phyloP scores from a whole-genome alignment of 2,113 vertebrate genomes.

The Tragelaphus strepsiceros region DNA sequence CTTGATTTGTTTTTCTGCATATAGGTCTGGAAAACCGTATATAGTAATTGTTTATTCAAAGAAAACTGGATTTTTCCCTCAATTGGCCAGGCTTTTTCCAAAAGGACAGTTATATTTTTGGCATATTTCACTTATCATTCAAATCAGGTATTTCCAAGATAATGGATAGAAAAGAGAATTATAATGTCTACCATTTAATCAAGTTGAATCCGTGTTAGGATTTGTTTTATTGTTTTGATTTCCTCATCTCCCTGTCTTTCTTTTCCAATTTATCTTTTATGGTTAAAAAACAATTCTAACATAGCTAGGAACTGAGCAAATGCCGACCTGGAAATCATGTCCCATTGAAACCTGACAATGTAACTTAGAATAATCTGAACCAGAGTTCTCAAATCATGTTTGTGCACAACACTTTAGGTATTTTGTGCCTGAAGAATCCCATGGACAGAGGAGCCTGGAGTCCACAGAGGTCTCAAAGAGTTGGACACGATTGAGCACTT shows the following conservation, averaged over 20 bases:
- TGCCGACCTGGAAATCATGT: background rate
- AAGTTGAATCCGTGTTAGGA: background rate
- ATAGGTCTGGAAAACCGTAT: background rate
- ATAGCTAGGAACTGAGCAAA: background rate
- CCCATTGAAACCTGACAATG: background rate
- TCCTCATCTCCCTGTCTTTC: background rate
- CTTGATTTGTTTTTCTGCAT: background rate
- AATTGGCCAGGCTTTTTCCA: background rate
- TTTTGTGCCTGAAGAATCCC: background rate
- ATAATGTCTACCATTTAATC: background rate
- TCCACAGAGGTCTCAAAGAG: background rate
- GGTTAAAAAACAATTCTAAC: background rate
- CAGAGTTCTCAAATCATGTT: background rate
- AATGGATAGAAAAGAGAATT: background rate
- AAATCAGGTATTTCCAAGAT: background rate
- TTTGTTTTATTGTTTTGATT: background rate
- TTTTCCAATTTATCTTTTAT: background rate
- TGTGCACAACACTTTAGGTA: background rate
- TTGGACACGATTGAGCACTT: background rate
- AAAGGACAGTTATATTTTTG: background rate
- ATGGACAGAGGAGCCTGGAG: background rate
- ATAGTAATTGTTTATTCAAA: background rate
- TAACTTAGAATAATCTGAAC: conserved; percentile 6
- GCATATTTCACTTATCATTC: background rate
- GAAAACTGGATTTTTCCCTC: background rate